Percentiles rank a stretch among this genome's conserved stretches.
Conservation (phyloP, 2,113 vertebrate genomes). For the Loxodonta africana region DNA sequence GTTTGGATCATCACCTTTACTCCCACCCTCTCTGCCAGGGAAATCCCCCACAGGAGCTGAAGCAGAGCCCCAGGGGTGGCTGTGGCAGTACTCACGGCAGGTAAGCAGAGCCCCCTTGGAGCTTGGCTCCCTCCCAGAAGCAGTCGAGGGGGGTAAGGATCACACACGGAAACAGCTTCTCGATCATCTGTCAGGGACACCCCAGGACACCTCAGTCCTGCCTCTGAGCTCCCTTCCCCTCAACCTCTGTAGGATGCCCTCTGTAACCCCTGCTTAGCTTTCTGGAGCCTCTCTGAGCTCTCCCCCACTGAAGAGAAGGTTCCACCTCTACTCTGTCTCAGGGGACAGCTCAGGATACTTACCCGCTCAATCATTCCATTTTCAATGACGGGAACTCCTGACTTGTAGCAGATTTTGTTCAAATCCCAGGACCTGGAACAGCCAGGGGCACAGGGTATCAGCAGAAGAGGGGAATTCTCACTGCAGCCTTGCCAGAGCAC, state of each 20-base stretch:
- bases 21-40: neutral
- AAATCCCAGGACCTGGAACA: constrained; percentile 96
- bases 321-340: neutral
- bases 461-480: neutral
- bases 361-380: constrained; percentile 99
- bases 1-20: neutral
- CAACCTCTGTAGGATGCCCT: neutral
- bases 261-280: no score
- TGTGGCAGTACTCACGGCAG: constrained; percentile 94
- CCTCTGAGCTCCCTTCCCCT: neutral
- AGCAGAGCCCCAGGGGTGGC: neutral
- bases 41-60: neutral
- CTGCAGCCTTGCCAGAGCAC: neutral
- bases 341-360: constrained; percentile 76
- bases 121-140: constrained; percentile 99
- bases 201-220: constrained; percentile 22
- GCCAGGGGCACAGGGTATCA: neutral
- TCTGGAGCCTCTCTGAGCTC: neutral
- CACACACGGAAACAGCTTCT: constrained; percentile 99
- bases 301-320: neutral
- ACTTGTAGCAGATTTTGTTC: constrained; percentile 99
- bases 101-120: constrained; percentile 98
- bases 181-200: constrained; percentile 94
- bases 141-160: constrained; percentile 98
- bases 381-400: constrained; percentile 98